A percentile compares a stretch with the other conserved stretches of the same genome.
These are phyloP conservation scores for Ectobius pallidus DNA, from an alignment of 2,888 invertebrate species.

Conservation along the genomic window DNA sequence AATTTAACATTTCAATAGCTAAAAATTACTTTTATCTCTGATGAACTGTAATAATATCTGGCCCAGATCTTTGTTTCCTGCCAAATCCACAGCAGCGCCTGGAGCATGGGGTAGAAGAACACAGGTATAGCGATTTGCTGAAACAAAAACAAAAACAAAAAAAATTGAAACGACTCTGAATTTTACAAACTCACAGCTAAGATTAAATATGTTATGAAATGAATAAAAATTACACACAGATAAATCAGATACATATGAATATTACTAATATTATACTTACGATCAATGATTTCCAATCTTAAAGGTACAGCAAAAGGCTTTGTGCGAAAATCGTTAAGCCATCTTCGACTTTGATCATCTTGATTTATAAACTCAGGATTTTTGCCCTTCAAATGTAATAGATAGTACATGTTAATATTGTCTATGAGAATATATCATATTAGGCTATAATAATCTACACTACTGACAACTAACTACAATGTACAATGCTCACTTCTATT, in stretches of 20 bases:
- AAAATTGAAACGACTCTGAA: no score
- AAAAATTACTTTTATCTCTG: constrained; percentile 56
- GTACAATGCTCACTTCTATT: neutral
- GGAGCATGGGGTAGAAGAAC: constrained; percentile 55
- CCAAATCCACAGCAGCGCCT: constrained; percentile 54
- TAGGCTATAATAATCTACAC: no score
- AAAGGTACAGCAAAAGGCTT: constrained; percentile 55
- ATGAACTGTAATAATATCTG: constrained; percentile 54
- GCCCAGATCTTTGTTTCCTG: constrained; percentile 51
- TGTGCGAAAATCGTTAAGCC: constrained; percentile 57
- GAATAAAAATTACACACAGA: no score
- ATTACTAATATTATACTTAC: constrained; percentile 47
- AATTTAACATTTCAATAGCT: no score
- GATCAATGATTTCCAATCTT: constrained; percentile 54
- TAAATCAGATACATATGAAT: no score
- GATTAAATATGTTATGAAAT: no score
- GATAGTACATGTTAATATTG: no score
- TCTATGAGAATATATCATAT: no score
- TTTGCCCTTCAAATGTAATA: constrained; percentile 43
- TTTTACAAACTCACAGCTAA: no score
- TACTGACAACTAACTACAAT: no score
- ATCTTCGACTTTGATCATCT: constrained; percentile 56
- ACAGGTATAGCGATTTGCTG: constrained; percentile 55
- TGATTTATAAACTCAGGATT: constrained; percentile 51
- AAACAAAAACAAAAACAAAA: constrained; percentile 20